phyloP scores from a whole-genome alignment of 2,113 vertebrate genomes.

The Xenopus borealis region DNA sequence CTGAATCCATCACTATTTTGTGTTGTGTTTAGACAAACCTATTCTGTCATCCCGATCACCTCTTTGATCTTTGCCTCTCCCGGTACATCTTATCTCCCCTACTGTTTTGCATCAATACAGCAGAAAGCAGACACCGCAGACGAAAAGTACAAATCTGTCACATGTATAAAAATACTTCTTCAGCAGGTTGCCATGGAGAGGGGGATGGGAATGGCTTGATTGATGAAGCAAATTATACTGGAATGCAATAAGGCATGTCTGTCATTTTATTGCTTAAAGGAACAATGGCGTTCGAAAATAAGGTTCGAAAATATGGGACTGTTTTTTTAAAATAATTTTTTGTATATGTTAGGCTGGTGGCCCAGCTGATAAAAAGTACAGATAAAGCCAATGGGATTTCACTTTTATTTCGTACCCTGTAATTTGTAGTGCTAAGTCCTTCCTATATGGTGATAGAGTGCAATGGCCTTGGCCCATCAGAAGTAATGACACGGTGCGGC shows the following conservation, averaged over 20 bases:
- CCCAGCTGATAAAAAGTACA: no score
- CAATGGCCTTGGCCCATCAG: no score
- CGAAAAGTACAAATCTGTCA: slow-evolving; percentile 32
- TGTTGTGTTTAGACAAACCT: background rate
- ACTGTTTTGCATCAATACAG: slow-evolving; percentile 14
- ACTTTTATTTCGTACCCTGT: no score
- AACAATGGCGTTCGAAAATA: no score
- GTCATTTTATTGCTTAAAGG: background rate
- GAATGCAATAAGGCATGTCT: slow-evolving; percentile 19
- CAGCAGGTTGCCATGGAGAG: slow-evolving; percentile 30
- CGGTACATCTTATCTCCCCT: slow-evolving; percentile 9
- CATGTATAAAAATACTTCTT: slow-evolving; percentile 27
- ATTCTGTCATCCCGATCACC: background rate
- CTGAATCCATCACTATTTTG: background rate
- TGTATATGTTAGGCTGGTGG: no score
- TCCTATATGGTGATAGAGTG: no score
- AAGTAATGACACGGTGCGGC: no score
- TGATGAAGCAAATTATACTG: slow-evolving; percentile 27
- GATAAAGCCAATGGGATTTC: no score
- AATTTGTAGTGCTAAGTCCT: no score
- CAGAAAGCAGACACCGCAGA: slow-evolving; percentile 10
- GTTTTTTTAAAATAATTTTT: no score
- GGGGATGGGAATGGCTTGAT: background rate
- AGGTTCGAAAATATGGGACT: no score
- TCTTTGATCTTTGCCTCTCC: background rate